Conservation (phyloP, 92 coral and sea anemone genomes). For the Porites lobata region DNA sequence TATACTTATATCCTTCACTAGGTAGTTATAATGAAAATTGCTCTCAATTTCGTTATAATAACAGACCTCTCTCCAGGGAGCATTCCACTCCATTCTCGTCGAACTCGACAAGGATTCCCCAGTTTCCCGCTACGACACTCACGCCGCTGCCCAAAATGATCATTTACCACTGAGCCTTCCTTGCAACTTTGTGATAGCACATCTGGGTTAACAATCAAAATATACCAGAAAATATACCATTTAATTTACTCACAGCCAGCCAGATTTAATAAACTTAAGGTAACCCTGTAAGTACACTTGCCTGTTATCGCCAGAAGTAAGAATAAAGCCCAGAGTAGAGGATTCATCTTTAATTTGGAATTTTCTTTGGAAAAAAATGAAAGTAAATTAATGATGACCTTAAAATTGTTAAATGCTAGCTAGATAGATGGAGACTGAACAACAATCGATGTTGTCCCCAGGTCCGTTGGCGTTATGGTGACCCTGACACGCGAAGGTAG, state of each 20-base stretch:
- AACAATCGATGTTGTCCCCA: too few relatives aligned
- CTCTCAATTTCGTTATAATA: too few relatives aligned
- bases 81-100: conserved; percentile 81
- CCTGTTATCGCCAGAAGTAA: conserved; percentile 23
- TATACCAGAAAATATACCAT: not conserved
- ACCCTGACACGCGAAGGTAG: too few relatives aligned
- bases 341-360: not conserved
- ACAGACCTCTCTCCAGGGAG: conserved; percentile 67
- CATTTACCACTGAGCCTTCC: conserved; percentile 60
- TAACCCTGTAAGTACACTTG: not conserved
- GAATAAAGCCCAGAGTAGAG: not conserved
- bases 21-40: too few relatives aligned
- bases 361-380: too few relatives aligned
- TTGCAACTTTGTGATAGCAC: conserved; percentile 41
- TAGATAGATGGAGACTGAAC: too few relatives aligned
- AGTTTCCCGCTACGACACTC: conserved; percentile 64
- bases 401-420: too few relatives aligned
- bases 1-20: too few relatives aligned
- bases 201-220: not conserved
- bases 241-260: not conserved
- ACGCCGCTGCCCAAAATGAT: conserved; percentile 75
- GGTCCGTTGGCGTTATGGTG: too few relatives aligned
- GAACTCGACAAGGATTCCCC: conserved; percentile 70
- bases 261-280: too few relatives aligned
- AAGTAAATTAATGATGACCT: too few relatives aligned